Conservation (phyloP, 2,888 invertebrate genomes). For the Lingula anatina region DNA sequence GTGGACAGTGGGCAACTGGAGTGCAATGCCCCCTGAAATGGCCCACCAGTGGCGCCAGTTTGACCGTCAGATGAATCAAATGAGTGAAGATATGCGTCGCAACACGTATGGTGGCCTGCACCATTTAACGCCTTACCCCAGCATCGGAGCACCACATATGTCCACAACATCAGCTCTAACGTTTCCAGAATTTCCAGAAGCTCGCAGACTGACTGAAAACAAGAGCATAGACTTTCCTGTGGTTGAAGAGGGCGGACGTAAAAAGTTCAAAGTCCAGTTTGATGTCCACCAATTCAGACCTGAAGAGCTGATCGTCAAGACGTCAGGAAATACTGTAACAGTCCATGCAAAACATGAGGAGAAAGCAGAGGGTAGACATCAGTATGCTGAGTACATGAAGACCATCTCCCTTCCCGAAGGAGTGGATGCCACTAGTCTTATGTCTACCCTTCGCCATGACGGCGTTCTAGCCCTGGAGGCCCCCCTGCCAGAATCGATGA, state of each 20-base stretch:
- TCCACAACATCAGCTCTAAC: too few species aligned
- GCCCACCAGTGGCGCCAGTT: too few species aligned
- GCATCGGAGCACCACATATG: too few species aligned
- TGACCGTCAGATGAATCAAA: too few species aligned
- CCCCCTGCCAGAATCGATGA: slow-evolving; percentile 80
- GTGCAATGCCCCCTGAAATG: too few species aligned
- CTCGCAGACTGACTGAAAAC: slow-evolving; percentile 21
- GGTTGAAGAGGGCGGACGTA: slow-evolving; percentile 68
- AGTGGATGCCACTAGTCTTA: slow-evolving; percentile 92
- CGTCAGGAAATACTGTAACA: slow-evolving; percentile 88
- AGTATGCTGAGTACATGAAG: slow-evolving; percentile 95
- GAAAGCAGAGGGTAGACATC: slow-evolving; percentile 91
- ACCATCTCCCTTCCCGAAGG: slow-evolving; percentile 92
- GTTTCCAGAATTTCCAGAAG: too few species aligned
- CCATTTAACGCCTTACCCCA: too few species aligned
- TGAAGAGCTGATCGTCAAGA: slow-evolving; percentile 97
- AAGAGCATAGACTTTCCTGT: slow-evolving; percentile 35
- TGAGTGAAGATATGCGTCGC: too few species aligned
- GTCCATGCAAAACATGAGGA: slow-evolving; percentile 98
- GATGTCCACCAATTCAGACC: slow-evolving; percentile 93
- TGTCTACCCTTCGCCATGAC: slow-evolving; percentile 91
- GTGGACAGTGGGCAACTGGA: too few species aligned
- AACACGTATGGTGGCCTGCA: too few species aligned
- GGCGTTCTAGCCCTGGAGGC: slow-evolving; percentile 96
- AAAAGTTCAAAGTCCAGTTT: slow-evolving; percentile 82